Base-by-base conservation (phyloP, 2,888 invertebrate species). In the Schizaphis graminum region DNA sequence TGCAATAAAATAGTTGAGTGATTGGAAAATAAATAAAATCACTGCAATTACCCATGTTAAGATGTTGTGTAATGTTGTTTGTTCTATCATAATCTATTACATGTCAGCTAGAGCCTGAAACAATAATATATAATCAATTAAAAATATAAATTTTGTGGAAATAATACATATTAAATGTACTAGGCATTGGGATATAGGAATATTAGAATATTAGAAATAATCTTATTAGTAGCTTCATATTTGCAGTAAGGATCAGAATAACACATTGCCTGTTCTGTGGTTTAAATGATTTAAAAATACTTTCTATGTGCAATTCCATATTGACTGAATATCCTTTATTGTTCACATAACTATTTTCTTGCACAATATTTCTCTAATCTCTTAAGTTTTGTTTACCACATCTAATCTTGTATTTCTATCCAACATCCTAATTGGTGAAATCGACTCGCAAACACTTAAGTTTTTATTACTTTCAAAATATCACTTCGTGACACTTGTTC, bases 1-100 rank as follows among this genome's bases (percentile, higher is more conserved):
- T 35, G 47, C 8, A 26, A 93, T 21, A 47, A 90, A 85, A 90
- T 41, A 11, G 49, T 35, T 84, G 47, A 93, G 41, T n/a, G 89
- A 93, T 85, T 93, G 93, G 57, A 89, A 90, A 47, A 93, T 77
- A 57, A 93, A 93, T 90, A 93, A 85, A 8, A 90, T 49, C 84
- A 90, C 57, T 21, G 89, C 93, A 44, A 93, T 90, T 3, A 61
- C 47, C 57, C 93, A 93, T 90, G 93, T 90, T 90, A 93, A 35
- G 47, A 93, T 44, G 35, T 90, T 53, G 26, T 85, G 84, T 24
- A 90, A 8, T 47, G 89, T 47, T 61, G 84, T 93, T 35, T 49
- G 93, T 85, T 90, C 85, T 57, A 85, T 35, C 93, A 93, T 93
- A 93, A 90, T 93, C 47, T 57, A 35, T 93, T 89, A 93, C 89